phyloP scores from a whole-genome alignment of 35 echinoderm and acorn worm species.

The Ophioderma brevispina region DNA sequence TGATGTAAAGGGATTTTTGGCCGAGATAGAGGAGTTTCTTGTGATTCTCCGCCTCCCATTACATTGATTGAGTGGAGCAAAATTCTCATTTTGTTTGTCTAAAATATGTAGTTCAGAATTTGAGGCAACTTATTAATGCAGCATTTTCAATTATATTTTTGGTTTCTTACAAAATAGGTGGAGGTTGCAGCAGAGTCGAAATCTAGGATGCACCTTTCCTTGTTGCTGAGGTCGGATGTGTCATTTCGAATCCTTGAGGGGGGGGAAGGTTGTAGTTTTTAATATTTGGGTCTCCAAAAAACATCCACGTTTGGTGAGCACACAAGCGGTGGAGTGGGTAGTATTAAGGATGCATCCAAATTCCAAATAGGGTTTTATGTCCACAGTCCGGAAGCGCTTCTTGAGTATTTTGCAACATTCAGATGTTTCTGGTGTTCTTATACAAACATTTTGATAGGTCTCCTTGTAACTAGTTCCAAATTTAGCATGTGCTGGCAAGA shows the following conservation, averaged over 20 bases:
- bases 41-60: not conserved
- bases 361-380: not conserved
- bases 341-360: not conserved
- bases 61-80: not conserved
- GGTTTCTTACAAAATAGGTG: not conserved
- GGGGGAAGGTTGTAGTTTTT: not conserved
- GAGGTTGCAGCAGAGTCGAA: not conserved
- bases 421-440: not conserved
- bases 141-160: not conserved
- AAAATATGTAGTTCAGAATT: not conserved
- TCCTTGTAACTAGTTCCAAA: not conserved
- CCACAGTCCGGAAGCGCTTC: not conserved
- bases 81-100: not conserved
- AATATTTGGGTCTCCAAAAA: not conserved
- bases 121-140: slow-evolving; percentile 9
- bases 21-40: not conserved
- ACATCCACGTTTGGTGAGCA: not conserved
- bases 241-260: not conserved
- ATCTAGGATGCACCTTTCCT: not conserved
- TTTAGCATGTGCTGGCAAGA: not conserved
- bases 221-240: not conserved
- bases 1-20: not conserved
- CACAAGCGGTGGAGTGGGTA: too few species aligned
- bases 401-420: not conserved
- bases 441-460: not conserved